Conservation (phyloP, 2,888 invertebrate genomes). For the Andrena dorsata region DNA sequence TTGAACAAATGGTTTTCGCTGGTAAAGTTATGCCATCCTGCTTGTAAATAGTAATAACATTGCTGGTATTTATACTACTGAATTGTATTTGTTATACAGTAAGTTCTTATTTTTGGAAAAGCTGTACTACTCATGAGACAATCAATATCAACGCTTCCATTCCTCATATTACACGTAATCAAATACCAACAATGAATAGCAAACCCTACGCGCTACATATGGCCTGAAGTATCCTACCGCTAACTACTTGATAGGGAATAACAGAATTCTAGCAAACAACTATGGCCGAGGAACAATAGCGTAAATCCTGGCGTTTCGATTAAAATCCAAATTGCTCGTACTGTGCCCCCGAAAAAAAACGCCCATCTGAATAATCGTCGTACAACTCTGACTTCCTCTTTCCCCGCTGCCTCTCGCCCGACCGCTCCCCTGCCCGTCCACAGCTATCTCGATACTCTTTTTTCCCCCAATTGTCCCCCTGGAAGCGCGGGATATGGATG, state of each 20-base stretch:
- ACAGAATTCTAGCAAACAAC: conserved; percentile 48
- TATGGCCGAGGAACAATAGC: conserved; percentile 41
- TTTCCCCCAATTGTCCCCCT: conserved; percentile 21
- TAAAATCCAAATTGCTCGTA: conserved; percentile 65
- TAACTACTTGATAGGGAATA: conserved; percentile 36
- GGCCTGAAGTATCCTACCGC: not conserved
- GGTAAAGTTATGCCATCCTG: too few species aligned
- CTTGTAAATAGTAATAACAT: too few species aligned
- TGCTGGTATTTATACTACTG: too few species aligned
- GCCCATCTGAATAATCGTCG: conserved; percentile 57
- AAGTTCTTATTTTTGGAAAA: too few species aligned
- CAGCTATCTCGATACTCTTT: conserved; percentile 38
- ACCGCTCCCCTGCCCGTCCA: not conserved
- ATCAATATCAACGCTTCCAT: too few species aligned
- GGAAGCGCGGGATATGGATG: conserved; percentile 45
- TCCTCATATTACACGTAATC: too few species aligned
- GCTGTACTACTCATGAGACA: too few species aligned
- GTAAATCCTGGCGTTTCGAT: conserved; percentile 59
- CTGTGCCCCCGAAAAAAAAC: conserved; percentile 5
- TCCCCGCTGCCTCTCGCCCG: not conserved
- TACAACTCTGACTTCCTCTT: conserved; percentile 1
- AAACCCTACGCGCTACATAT: too few species aligned
- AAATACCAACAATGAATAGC: too few species aligned
- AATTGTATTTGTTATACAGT: too few species aligned
- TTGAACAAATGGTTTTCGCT: too few species aligned